These are phyloP conservation scores for Ichneumon xanthorius DNA, from an alignment of 2,888 invertebrate genomes.

Conservation along the genomic window DNA sequence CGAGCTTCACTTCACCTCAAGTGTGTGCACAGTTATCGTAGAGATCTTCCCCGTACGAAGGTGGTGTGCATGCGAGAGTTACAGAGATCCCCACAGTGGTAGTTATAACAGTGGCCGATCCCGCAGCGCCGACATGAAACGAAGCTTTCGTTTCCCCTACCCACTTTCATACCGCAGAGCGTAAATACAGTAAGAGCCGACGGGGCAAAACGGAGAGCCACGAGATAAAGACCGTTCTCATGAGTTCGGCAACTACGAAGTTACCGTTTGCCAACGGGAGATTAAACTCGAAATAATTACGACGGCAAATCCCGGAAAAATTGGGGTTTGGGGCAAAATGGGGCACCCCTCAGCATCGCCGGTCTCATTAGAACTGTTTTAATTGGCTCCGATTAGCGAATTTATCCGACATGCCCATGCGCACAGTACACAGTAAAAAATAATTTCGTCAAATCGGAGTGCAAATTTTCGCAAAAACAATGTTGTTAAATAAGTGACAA, in stretches of 20 bases:
- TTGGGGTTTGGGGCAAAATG: background rate
- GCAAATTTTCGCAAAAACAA: no score
- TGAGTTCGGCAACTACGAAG: background rate
- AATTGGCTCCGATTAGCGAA: no score
- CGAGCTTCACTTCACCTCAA: conserved; percentile 4
- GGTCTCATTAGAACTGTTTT: background rate
- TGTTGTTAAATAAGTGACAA: no score
- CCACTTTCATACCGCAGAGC: background rate
- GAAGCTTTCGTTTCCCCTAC: background rate
- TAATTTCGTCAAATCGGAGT: no score
- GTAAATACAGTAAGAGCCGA: background rate
- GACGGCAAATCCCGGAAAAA: background rate
- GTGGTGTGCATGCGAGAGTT: background rate
- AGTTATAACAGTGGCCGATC: background rate
- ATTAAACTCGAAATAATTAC: no score
- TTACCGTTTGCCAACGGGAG: background rate
- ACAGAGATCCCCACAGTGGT: background rate
- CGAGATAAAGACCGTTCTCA: background rate
- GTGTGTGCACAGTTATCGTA: conserved; percentile 11
- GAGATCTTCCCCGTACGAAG: conserved; percentile 2
- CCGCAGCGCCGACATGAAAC: conserved; percentile 6
- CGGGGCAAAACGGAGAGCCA: background rate
- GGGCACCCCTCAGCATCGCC: background rate
- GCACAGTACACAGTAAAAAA: no score
- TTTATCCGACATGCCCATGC: no score